phyloP scores from a whole-genome alignment of 2,797 vertebrate species.

The Mionectes olivaceus region DNA sequence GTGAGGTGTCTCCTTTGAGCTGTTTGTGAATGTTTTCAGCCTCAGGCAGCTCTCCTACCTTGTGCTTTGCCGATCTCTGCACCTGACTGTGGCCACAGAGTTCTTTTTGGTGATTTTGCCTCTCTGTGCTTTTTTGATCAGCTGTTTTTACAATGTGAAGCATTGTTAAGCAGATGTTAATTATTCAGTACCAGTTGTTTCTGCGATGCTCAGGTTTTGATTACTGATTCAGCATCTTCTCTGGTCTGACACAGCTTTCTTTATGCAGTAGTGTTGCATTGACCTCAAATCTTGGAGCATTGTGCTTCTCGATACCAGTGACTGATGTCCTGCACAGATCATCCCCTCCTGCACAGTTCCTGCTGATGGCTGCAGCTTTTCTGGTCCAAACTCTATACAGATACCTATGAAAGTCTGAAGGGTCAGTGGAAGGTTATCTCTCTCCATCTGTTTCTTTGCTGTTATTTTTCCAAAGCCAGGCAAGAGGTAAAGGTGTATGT shows the following conservation, averaged over 20 bases:
- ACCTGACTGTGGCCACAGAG: not conserved
- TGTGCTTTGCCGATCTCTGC: not conserved
- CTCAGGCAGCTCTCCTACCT: not conserved
- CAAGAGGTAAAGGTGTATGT: not conserved
- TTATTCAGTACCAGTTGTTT: not conserved
- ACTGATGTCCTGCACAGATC: not conserved
- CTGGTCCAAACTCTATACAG: not conserved
- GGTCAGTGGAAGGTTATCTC: not conserved
- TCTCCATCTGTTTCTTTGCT: not conserved
- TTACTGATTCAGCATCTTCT: not conserved
- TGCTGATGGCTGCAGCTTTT: not conserved
- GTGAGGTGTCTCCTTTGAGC: not conserved
- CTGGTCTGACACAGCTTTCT: not conserved
- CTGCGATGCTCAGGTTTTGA: not conserved
- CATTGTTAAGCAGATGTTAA: not conserved
- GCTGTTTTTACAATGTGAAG: not conserved
- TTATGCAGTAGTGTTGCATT: not conserved
- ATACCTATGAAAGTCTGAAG: not conserved
- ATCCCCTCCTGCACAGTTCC: not conserved
- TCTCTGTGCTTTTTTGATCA: not conserved
- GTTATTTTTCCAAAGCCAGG: not conserved
- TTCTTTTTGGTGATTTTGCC: not conserved
- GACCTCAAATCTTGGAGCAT: not conserved
- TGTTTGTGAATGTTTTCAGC: not conserved
- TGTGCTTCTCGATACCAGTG: not conserved